Conservation (phyloP, 1,140 invertebrate genomes). For the Bemisia tabaci region DNA sequence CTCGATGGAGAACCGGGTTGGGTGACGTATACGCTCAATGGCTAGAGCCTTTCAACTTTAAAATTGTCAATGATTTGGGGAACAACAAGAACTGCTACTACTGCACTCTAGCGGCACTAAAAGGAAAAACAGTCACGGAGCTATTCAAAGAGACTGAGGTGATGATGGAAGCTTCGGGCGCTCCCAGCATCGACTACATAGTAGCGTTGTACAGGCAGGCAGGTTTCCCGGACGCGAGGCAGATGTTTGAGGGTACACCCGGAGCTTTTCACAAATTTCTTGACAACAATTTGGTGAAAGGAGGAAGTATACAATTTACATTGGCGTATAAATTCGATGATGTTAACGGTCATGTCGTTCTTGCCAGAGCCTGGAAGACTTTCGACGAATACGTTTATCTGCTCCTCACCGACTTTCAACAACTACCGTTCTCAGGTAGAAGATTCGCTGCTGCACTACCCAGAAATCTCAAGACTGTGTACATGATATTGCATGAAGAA, state of each 20-base stretch:
- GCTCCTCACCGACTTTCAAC: conserved; percentile 4
- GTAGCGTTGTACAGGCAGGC: not conserved
- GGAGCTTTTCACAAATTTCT: conserved; percentile 5
- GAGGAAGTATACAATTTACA: not conserved
- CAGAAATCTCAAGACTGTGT: not conserved
- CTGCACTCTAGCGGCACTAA: conserved; percentile 6
- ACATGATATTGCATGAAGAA: conserved; percentile 2
- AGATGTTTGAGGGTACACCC: conserved; percentile 3
- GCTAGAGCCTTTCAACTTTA: conserved; percentile 2
- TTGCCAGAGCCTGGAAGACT: conserved; percentile 5
- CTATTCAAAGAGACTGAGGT: not conserved
- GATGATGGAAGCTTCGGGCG: not conserved
- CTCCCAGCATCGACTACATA: not conserved
- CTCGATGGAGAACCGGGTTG: not conserved
- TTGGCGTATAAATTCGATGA: not conserved
- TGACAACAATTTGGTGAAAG: conserved; percentile 1
- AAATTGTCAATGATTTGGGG: conserved; percentile 5
- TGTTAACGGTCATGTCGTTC: conserved; percentile 3
- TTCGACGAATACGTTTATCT: not conserved
- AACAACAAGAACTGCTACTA: conserved; percentile 7
- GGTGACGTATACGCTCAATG: not conserved
- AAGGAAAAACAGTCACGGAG: conserved; percentile 2
- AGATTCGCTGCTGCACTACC: conserved; percentile 5
- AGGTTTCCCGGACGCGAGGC: not conserved
- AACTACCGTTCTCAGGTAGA: not conserved